Conservation (phyloP, 2,888 invertebrate genomes). For the Drosophila cognata region DNA sequence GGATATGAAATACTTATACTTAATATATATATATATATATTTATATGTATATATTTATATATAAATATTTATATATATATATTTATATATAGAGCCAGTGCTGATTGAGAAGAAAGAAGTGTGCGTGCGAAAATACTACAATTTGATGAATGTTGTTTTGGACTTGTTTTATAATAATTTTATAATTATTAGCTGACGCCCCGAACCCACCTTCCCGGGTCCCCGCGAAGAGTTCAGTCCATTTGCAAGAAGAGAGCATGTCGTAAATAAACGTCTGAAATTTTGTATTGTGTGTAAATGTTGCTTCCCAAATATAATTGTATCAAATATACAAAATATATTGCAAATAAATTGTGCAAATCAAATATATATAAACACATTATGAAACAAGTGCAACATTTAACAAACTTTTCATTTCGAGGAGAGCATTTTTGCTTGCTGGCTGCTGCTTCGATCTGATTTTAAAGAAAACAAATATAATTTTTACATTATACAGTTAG, state of each 20-base stretch:
- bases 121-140: slow-evolving; percentile 46
- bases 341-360: slow-evolving; percentile 53
- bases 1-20: not conserved
- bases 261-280: slow-evolving; percentile 1
- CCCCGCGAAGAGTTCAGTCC: not conserved
- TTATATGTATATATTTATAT: slow-evolving; percentile 1
- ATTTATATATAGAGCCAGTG: slow-evolving; percentile 11
- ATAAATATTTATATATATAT: slow-evolving; percentile 1
- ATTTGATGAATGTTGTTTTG: slow-evolving; percentile 37
- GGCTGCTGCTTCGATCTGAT: slow-evolving; percentile 13
- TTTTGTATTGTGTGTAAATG: slow-evolving; percentile 27
- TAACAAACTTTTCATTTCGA: not conserved
- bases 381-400: slow-evolving; percentile 15
- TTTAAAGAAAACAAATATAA: slow-evolving; percentile 1
- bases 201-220: not conserved
- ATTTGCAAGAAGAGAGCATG: slow-evolving; percentile 1
- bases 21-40: too few species aligned
- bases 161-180: slow-evolving; percentile 30
- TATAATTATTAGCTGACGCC: slow-evolving; percentile 25
- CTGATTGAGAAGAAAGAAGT: slow-evolving; percentile 24
- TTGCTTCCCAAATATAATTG: slow-evolving; percentile 29
- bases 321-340: slow-evolving; percentile 18
- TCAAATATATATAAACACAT: slow-evolving; percentile 14
- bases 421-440: slow-evolving; percentile 10
- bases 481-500: slow-evolving; percentile 41